Evolutionary conservation across 2,888 invertebrate species (phyloP).

Genomic region (Apamea crenata): DNA sequence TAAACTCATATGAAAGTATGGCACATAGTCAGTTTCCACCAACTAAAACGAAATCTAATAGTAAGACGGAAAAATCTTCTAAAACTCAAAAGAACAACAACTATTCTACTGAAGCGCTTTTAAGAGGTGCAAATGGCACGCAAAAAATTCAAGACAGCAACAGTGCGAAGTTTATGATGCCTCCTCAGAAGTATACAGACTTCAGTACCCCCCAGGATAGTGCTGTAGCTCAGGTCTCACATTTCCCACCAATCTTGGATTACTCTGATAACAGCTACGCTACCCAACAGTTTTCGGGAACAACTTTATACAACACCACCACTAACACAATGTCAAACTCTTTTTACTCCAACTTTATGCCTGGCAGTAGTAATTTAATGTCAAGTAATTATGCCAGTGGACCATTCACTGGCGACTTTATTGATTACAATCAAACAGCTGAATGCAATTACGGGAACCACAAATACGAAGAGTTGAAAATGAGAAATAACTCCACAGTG

Average conservation of each 20-base stretch:
- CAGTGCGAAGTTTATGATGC: slow-evolving; percentile 79
- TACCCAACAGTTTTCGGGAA: slow-evolving; percentile 86
- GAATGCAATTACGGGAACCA: slow-evolving; percentile 87
- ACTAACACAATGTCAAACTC: slow-evolving; percentile 87
- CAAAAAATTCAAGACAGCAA: slow-evolving; percentile 82
- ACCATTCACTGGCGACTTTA: slow-evolving; percentile 84
- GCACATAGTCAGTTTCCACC: slow-evolving; percentile 76
- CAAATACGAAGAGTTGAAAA: slow-evolving; percentile 86
- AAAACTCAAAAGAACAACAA: slow-evolving; percentile 86
- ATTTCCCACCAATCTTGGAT: slow-evolving; percentile 86
- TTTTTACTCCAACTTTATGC: slow-evolving; percentile 88
- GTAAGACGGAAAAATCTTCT: slow-evolving; percentile 79
- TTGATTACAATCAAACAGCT: slow-evolving; percentile 85
- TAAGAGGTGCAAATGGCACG: slow-evolving; percentile 83
- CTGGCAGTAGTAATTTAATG: slow-evolving; percentile 85
- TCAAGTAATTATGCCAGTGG: slow-evolving; percentile 83
- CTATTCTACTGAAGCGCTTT: slow-evolving; percentile 86
- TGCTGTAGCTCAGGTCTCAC: slow-evolving; percentile 87
- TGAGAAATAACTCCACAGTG: slow-evolving; percentile 80
- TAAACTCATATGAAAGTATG: slow-evolving; percentile 80
- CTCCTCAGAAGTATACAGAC: slow-evolving; percentile 84
- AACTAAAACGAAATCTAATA: slow-evolving; percentile 79
- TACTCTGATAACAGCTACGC: slow-evolving; percentile 85
- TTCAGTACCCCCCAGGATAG: slow-evolving; percentile 82
- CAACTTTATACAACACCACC: slow-evolving; percentile 85